phyloP scores from a whole-genome alignment of 2,888 invertebrate species.

The Drosophila bunnanda region DNA sequence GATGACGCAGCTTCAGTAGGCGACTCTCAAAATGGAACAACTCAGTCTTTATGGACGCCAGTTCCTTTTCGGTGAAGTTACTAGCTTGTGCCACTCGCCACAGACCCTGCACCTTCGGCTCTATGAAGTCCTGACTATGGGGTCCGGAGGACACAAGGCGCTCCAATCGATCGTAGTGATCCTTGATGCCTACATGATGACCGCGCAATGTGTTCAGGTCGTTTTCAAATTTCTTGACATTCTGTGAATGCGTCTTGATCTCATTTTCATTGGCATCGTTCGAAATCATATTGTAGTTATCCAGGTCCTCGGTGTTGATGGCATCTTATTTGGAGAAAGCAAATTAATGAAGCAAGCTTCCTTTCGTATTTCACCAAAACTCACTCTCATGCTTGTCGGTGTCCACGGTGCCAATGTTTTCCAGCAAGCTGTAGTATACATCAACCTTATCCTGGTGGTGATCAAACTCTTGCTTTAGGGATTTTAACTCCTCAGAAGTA shows the following conservation, averaged over 20 bases:
- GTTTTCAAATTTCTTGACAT: conserved; percentile 86
- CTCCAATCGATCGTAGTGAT: conserved; percentile 91
- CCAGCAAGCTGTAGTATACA: conserved; percentile 92
- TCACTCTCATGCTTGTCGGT: conserved; percentile 89
- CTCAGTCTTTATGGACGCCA: conserved; percentile 94
- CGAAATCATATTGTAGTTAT: conserved; percentile 89
- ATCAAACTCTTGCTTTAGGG: conserved; percentile 93
- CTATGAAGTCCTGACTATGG: conserved; percentile 93
- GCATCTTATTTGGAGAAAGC: conserved; percentile 86
- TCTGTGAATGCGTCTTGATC: conserved; percentile 85
- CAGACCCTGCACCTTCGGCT: conserved; percentile 94
- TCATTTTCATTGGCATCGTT: conserved; percentile 86
- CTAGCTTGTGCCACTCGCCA: conserved; percentile 93
- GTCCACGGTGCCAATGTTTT: conserved; percentile 87
- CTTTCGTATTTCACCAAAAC: conserved; percentile 51
- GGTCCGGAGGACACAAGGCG: conserved; percentile 91
- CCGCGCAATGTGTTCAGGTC: conserved; percentile 90
- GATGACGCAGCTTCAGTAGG: conserved; percentile 91
- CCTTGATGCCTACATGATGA: conserved; percentile 90
- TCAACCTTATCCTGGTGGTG: conserved; percentile 97
- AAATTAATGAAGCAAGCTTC: neutral
- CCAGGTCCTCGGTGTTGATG: conserved; percentile 90
- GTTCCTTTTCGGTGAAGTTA: conserved; percentile 92
- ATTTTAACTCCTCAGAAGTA: conserved; percentile 91
- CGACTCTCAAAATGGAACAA: conserved; percentile 92